Conservation (phyloP, 2,113 vertebrate genomes). For the Python bivittatus region DNA sequence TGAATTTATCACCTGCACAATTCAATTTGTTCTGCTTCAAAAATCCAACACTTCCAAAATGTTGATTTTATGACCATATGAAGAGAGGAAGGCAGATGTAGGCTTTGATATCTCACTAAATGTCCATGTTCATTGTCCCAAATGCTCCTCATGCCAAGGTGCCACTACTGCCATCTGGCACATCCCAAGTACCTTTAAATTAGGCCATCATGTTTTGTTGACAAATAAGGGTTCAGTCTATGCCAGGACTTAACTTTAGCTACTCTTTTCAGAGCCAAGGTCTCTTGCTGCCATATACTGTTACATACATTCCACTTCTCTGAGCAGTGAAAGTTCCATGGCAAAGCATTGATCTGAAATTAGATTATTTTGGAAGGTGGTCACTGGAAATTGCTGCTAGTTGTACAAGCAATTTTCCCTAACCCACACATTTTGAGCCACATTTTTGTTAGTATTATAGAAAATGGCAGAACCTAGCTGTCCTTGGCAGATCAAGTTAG, state of each 20-base stretch:
- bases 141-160: not conserved
- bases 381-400: not conserved
- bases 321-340: not conserved
- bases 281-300: not conserved
- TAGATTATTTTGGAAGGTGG: not conserved
- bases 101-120: not conserved
- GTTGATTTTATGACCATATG: not conserved
- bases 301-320: not conserved
- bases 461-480: not conserved
- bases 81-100: not conserved
- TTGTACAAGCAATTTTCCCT: not conserved
- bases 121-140: not conserved
- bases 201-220: not conserved
- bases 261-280: not conserved
- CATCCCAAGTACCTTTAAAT: not conserved
- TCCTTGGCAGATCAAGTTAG: not conserved
- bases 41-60: not conserved
- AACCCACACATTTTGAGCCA: not conserved
- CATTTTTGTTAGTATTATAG: not conserved
- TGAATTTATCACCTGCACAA: slow-evolving; percentile 27
- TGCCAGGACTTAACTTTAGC: not conserved
- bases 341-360: too few relatives aligned
- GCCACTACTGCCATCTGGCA: not conserved
- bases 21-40: slow-evolving; percentile 43
- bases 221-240: not conserved